Evolutionary conservation across 2,888 invertebrate genomes (phyloP).

Genomic region (Tiliacea aurago): DNA sequence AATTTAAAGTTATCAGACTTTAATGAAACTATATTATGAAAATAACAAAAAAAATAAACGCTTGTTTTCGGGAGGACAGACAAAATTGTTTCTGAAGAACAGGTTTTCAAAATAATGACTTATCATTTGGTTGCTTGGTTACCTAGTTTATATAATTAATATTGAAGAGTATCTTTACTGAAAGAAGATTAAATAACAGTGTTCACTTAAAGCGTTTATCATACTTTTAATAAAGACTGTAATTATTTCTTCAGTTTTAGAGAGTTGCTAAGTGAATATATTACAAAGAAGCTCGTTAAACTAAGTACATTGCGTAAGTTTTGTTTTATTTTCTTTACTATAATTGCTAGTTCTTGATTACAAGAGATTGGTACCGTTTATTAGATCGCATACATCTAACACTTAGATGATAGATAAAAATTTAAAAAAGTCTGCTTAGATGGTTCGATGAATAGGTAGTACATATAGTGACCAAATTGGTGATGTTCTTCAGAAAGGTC

Average conservation of each 20-base stretch:
- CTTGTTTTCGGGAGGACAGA: background rate
- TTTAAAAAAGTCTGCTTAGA: too few relatives aligned
- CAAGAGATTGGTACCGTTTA: conserved; percentile 1
- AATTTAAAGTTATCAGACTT: background rate
- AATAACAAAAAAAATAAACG: background rate
- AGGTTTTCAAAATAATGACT: background rate
- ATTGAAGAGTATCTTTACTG: background rate
- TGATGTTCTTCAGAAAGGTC: too few relatives aligned
- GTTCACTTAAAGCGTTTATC: conserved; percentile 9
- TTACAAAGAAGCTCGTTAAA: conserved; percentile 31
- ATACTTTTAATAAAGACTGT: conserved; percentile 2
- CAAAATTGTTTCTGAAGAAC: background rate
- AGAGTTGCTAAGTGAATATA: conserved; percentile 46
- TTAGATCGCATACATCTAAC: background rate
- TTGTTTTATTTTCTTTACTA: background rate
- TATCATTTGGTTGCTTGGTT: background rate
- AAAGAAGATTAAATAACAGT: conserved; percentile 20
- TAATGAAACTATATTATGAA: background rate
- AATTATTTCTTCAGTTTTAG: conserved; percentile 41
- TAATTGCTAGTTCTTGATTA: conserved; percentile 10
- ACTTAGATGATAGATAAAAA: too few relatives aligned
- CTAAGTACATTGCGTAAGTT: conserved; percentile 17
- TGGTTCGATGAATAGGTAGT: too few relatives aligned
- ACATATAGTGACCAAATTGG: too few relatives aligned
- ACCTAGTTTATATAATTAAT: background rate